Percentiles rank a stretch among this genome's conserved stretches.
phyloP scores from a whole-genome alignment of 2,888 invertebrate species.

The Amiota communis region DNA sequence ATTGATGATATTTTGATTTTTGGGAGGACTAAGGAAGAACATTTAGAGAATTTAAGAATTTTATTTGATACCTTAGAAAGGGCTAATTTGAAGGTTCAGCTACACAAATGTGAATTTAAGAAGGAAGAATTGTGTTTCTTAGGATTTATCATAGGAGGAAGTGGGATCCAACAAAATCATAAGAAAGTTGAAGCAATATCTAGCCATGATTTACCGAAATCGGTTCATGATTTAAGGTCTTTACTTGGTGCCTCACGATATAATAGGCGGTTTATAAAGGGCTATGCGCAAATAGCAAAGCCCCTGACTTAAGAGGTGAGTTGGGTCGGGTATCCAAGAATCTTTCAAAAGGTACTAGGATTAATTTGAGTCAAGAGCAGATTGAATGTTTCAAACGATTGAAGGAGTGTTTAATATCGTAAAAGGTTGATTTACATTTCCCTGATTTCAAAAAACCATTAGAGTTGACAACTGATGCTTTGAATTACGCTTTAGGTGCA shows the following conservation, averaged over 20 bases:
- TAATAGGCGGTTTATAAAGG: constrained; percentile 11
- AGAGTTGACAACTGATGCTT: constrained; percentile 39
- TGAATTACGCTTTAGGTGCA: constrained; percentile 38
- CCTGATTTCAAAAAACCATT: constrained; percentile 39
- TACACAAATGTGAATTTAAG: constrained; percentile 31
- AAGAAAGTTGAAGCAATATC: constrained; percentile 28
- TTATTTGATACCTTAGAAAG: constrained; percentile 32
- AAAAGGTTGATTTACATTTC: constrained; percentile 19
- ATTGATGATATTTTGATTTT: constrained; percentile 39
- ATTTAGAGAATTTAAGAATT: constrained; percentile 30
- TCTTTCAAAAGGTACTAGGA: too few relatives aligned
- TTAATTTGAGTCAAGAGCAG: too few relatives aligned
- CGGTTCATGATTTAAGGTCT: too few relatives aligned
- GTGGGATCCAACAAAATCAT: constrained; percentile 18
- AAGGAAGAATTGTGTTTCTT: constrained; percentile 28
- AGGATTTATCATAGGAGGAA: constrained; percentile 20
- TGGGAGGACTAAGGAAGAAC: constrained; percentile 36
- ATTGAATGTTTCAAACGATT: too few relatives aligned
- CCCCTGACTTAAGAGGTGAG: constrained; percentile 29
- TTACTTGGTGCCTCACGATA: too few relatives aligned
- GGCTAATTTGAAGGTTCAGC: constrained; percentile 33
- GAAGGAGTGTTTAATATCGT: too few relatives aligned
- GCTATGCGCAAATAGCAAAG: constrained; percentile 26
- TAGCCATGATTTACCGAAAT: too few relatives aligned
- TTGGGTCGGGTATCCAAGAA: background rate